Evolutionary conservation across 64 coral and sea anemone species (phyloP).

Genomic region (Montipora efflorescens): DNA sequence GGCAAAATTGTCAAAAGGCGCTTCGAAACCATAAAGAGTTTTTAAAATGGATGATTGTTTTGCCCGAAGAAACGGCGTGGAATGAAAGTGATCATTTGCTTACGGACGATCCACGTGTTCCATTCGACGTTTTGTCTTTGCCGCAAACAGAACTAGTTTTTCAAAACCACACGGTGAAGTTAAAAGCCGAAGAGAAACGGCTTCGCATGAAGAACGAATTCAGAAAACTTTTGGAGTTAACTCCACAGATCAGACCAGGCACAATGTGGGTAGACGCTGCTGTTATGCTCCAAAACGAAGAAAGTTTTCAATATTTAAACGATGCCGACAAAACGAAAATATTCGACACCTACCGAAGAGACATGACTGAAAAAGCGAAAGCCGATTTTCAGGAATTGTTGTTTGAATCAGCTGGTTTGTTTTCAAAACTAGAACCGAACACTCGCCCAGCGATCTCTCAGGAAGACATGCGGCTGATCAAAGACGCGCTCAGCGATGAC

Average conservation of each 20-base stretch:
- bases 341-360: slow-evolving; percentile 89
- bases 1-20: slow-evolving; percentile 90
- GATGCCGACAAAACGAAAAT: slow-evolving; percentile 80
- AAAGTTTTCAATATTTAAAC: slow-evolving; percentile 95
- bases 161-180: slow-evolving; percentile 81
- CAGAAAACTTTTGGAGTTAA: slow-evolving; percentile 91
- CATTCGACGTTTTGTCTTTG: slow-evolving; percentile 79
- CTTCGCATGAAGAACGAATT: slow-evolving; percentile 94
- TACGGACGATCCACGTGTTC: slow-evolving; percentile 86
- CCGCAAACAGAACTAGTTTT: slow-evolving; percentile 76
- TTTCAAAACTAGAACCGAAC: slow-evolving; percentile 89
- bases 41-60: slow-evolving; percentile 92
- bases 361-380: slow-evolving; percentile 91
- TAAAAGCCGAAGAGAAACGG: slow-evolving; percentile 90
- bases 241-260: slow-evolving; percentile 92
- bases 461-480: slow-evolving; percentile 84
- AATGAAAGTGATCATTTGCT: slow-evolving; percentile 95
- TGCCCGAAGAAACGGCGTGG: slow-evolving; percentile 78
- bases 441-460: slow-evolving; percentile 75
- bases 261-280: slow-evolving; percentile 85
- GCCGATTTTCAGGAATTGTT: slow-evolving; percentile 97
- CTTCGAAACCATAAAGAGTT: slow-evolving; percentile 94
- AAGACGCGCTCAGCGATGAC: slow-evolving; percentile 77
- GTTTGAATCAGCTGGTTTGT: slow-evolving; percentile 94
- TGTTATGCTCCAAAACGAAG: slow-evolving; percentile 88